Percentiles rank a stretch among this genome's conserved stretches.
phyloP scores from a whole-genome alignment of 2,888 invertebrate genomes.

The Nesidiocoris tenuis region DNA sequence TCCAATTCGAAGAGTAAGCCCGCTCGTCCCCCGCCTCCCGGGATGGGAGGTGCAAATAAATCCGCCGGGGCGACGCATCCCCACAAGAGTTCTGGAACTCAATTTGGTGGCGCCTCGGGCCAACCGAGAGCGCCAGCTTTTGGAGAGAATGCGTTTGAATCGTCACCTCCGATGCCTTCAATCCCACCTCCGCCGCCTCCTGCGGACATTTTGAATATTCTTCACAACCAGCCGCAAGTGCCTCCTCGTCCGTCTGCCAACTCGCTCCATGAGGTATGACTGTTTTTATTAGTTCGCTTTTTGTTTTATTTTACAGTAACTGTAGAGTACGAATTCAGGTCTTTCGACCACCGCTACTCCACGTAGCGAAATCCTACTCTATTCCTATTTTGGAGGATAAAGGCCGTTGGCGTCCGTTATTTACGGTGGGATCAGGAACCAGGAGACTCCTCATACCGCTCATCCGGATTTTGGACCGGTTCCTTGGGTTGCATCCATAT shows the following conservation, averaged over 20 bases:
- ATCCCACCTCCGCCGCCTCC: slow-evolving; percentile 78
- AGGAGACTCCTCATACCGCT: too few relatives aligned
- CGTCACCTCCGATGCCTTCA: slow-evolving; percentile 75
- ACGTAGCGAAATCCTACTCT: too few relatives aligned
- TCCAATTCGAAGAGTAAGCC: slow-evolving; percentile 53
- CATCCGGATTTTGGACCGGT: too few relatives aligned
- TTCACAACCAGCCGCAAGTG: slow-evolving; percentile 51
- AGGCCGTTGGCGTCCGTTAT: too few relatives aligned
- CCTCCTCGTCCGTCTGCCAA: slow-evolving; percentile 50
- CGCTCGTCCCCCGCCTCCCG: slow-evolving; percentile 60
- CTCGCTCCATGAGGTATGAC: not conserved
- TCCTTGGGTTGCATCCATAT: too few relatives aligned
- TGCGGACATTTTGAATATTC: slow-evolving; percentile 53
- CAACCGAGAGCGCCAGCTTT: not conserved
- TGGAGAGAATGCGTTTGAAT: slow-evolving; percentile 26
- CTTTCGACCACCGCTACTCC: too few relatives aligned
- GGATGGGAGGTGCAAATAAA: slow-evolving; percentile 40
- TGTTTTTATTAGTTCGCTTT: too few relatives aligned
- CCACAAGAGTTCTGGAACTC: too few relatives aligned
- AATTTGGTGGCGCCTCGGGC: not conserved
- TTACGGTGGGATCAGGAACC: too few relatives aligned
- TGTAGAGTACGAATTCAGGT: too few relatives aligned
- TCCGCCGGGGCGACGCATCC: not conserved
- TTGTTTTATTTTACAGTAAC: too few relatives aligned
- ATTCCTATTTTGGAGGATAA: too few relatives aligned